phyloP scores from a whole-genome alignment of 2,113 vertebrate species.

The Clarias batrachus region DNA sequence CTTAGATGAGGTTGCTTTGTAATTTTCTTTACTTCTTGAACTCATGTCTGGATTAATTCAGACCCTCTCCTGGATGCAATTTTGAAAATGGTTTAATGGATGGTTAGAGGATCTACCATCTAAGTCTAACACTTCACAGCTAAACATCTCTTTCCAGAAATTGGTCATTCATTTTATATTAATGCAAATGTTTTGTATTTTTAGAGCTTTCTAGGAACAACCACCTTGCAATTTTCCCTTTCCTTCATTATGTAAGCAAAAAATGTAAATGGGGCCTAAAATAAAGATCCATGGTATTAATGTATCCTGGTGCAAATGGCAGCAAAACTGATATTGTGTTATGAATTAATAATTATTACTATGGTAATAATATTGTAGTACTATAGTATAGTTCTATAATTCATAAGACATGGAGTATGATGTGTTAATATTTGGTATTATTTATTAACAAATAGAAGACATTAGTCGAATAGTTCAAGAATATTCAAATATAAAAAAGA shows the following conservation, averaged over 20 bases:
- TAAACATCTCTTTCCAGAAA: not conserved
- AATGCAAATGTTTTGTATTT: no score
- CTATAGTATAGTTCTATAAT: not conserved
- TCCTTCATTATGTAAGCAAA: no score
- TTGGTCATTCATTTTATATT: not conserved
- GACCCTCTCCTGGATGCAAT: constrained; percentile 55
- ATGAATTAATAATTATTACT: not conserved
- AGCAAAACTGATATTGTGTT: not conserved
- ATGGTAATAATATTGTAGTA: not conserved
- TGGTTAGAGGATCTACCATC: not conserved
- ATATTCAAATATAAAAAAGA: not conserved
- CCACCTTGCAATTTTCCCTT: not conserved
- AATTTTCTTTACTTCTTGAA: not conserved
- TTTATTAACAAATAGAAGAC: not conserved
- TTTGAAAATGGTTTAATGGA: constrained; percentile 59
- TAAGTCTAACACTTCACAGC: not conserved
- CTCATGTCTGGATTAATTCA: not conserved
- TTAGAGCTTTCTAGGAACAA: not conserved
- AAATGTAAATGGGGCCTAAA: not conserved
- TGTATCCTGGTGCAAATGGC: not conserved
- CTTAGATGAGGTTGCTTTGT: not conserved
- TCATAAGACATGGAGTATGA: not conserved
- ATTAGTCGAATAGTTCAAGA: no score
- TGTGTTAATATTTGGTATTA: not conserved
- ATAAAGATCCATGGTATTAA: not conserved